phyloP scores from a whole-genome alignment of 2,888 invertebrate genomes.

The Cecidostiba fungosa region DNA sequence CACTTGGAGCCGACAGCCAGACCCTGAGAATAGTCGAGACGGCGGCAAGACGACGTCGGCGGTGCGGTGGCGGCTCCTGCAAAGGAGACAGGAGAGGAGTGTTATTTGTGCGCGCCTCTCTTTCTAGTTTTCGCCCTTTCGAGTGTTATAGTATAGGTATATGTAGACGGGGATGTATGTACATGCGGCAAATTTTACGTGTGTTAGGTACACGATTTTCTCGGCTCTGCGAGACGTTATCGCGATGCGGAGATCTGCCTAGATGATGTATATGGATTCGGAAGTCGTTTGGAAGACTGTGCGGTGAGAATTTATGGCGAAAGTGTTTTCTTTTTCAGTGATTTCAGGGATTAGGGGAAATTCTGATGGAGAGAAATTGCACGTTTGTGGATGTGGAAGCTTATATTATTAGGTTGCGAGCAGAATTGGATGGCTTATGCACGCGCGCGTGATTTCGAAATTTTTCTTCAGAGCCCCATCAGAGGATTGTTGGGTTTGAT shows the following conservation, averaged over 20 bases:
- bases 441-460: too few relatives aligned
- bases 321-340: background rate
- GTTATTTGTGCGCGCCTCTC: background rate
- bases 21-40: conserved; percentile 24
- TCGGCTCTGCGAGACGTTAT: background rate
- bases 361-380: background rate
- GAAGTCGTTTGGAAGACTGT: conserved; percentile 19
- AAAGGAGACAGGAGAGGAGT: conserved; percentile 15
- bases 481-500: too few relatives aligned
- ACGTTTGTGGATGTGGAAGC: background rate
- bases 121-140: background rate
- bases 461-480: too few relatives aligned
- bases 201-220: conserved; percentile 14
- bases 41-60: background rate
- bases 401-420: too few relatives aligned
- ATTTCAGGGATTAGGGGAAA: background rate
- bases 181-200: background rate
- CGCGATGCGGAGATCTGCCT: background rate
- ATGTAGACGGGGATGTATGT: background rate
- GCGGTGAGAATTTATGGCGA: background rate
- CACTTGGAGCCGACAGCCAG: conserved; percentile 29
- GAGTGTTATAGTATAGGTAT: background rate
- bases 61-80: background rate
- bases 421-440: too few relatives aligned
- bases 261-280: conserved; percentile 1